A percentile compares a stretch with the other conserved stretches of the same genome.
phyloP scores from a whole-genome alignment of 2,113 vertebrate genomes.

The Garra rufa region DNA sequence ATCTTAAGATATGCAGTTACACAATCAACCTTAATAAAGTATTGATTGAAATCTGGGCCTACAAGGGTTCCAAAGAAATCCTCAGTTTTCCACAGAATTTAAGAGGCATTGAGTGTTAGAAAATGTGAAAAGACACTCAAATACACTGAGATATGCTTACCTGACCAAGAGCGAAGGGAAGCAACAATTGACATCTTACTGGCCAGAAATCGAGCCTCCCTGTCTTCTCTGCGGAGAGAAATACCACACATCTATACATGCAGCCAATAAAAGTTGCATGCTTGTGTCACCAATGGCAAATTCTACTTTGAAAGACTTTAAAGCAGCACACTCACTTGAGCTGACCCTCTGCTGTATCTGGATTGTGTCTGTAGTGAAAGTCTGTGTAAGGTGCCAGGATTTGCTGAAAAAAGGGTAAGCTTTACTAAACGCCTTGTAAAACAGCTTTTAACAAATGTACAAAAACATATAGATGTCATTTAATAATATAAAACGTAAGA shows the following conservation, averaged over 20 bases:
- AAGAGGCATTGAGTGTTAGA: not conserved
- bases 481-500: not conserved
- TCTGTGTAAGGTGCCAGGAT: slow-evolving; percentile 98
- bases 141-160: slow-evolving; percentile 71
- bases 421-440: not conserved
- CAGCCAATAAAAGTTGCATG: not conserved
- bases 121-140: not conserved
- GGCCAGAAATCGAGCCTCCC: slow-evolving; percentile 93
- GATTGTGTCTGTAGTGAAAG: slow-evolving; percentile 99
- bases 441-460: not conserved
- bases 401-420: slow-evolving; percentile 77
- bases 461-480: not conserved
- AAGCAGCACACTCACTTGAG: slow-evolving; percentile 88
- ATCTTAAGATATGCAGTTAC: not conserved
- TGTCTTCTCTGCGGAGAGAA: slow-evolving; percentile 84
- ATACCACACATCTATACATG: slow-evolving; percentile 1
- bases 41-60: not conserved
- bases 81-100: not conserved
- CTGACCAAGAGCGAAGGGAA: slow-evolving; percentile 97
- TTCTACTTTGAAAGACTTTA: slow-evolving; percentile 30
- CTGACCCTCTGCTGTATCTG: slow-evolving; percentile 94
- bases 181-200: slow-evolving; percentile 98
- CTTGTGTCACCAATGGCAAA: not conserved
- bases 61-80: not conserved
- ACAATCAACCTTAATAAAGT: not conserved